A percentile compares a stretch with the other conserved stretches of the same genome.
These are phyloP conservation scores for Galemys pyrenaicus DNA, from an alignment of 2,113 vertebrate species.

Conservation along the genomic window DNA sequence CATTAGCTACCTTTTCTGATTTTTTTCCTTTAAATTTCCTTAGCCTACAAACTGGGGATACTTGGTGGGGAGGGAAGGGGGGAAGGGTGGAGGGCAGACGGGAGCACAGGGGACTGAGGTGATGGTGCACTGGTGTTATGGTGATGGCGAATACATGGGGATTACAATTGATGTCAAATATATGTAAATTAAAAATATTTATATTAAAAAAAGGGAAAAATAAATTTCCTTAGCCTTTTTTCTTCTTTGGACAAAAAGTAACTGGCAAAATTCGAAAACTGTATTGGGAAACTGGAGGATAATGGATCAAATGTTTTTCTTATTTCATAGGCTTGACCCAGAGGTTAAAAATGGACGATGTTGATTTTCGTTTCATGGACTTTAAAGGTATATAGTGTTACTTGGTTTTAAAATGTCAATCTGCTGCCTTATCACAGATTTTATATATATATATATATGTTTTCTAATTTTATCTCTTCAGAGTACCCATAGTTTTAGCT, in stretches of 20 bases:
- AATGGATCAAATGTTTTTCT: conserved; percentile 52
- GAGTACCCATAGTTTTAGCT: neutral
- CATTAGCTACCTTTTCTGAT: neutral
- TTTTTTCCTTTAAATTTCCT: neutral
- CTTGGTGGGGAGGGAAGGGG: too few species aligned
- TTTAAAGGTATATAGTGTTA: conserved; percentile 64
- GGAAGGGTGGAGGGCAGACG: too few species aligned
- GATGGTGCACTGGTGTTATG: too few species aligned
- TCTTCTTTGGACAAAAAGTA: neutral
- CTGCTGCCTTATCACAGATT: neutral
- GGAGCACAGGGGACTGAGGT: too few species aligned
- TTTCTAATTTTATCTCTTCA: neutral
- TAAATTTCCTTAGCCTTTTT: neutral
- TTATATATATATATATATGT: conserved; percentile 4
- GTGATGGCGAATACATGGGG: too few species aligned
- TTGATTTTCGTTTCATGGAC: neutral
- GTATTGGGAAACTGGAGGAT: neutral
- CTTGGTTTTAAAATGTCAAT: neutral
- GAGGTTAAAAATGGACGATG: conserved; percentile 39
- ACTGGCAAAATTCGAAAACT: neutral
- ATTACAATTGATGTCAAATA: too few species aligned
- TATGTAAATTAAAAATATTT: too few species aligned
- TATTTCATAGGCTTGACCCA: conserved; percentile 48
- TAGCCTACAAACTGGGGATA: too few species aligned
- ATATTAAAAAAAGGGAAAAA: too few species aligned